Conservation (phyloP, 2,888 invertebrate genomes). For the Nasonia oneida region DNA sequence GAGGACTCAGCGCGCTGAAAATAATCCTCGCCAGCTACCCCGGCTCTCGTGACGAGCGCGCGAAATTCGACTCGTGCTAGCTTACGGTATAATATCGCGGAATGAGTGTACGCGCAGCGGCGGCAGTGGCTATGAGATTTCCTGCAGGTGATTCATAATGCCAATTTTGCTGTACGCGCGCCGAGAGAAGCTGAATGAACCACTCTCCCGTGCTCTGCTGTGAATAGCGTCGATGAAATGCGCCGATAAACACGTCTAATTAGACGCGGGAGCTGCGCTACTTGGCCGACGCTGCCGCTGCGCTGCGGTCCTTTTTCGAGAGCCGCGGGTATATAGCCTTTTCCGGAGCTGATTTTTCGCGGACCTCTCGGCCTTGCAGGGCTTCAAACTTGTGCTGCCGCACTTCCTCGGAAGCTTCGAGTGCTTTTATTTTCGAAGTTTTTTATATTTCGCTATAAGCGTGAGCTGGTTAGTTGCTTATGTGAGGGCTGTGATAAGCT, state of each 20-base stretch:
- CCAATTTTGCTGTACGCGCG: slow-evolving; percentile 33
- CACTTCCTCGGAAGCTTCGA: background rate
- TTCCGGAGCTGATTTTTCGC: slow-evolving; percentile 34
- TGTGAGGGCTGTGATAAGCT: too few relatives aligned
- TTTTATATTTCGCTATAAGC: too few relatives aligned
- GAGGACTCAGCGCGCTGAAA: slow-evolving; percentile 25
- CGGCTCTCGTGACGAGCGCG: background rate
- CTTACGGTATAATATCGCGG: background rate
- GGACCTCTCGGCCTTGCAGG: background rate
- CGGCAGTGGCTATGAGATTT: background rate
- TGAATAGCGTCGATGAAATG: slow-evolving; percentile 39
- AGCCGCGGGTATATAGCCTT: background rate
- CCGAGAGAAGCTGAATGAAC: slow-evolving; percentile 39
- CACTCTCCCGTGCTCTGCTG: background rate
- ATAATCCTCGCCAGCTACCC: slow-evolving; percentile 25
- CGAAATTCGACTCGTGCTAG: background rate
- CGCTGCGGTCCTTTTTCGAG: background rate
- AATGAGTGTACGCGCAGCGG: slow-evolving; percentile 20
- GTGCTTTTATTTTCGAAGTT: background rate
- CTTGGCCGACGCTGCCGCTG: background rate
- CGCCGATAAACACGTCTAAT: slow-evolving; percentile 42
- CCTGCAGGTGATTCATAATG: slow-evolving; percentile 48
- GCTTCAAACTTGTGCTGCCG: background rate
- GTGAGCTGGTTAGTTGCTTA: too few relatives aligned
- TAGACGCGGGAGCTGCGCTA: slow-evolving; percentile 18